These are phyloP conservation scores for Colostygia pectinataria DNA, from an alignment of 2,888 invertebrate genomes.

Conservation along the genomic window DNA sequence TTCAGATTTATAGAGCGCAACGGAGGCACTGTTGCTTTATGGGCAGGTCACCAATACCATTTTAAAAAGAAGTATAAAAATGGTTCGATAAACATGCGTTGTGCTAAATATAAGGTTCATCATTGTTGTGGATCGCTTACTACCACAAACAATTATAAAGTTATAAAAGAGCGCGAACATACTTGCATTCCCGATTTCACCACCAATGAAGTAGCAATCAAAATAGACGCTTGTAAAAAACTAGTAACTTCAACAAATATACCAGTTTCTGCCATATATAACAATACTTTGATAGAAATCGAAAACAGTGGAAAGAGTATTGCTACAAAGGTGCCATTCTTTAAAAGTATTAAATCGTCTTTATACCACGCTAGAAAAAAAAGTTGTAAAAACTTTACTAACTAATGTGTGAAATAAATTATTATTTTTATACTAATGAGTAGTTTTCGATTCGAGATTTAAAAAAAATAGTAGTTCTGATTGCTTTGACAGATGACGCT, in stretches of 20 bases:
- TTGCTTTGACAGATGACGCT: no score
- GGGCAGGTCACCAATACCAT: slow-evolving; percentile 6
- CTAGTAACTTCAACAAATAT: background rate
- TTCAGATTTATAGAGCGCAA: slow-evolving; percentile 1
- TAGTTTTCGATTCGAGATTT: no score
- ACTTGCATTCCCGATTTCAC: slow-evolving; percentile 7
- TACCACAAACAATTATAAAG: background rate
- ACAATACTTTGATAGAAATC: background rate
- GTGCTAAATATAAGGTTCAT: background rate
- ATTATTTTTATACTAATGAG: no score
- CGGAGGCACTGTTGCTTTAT: slow-evolving; percentile 3
- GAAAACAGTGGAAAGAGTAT: background rate
- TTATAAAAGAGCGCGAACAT: slow-evolving; percentile 6
- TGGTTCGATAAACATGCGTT: background rate
- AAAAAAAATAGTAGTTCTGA: no score
- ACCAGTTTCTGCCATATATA: slow-evolving; percentile 4
- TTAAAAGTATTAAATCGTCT: slow-evolving; percentile 4
- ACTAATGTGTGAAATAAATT: no score
- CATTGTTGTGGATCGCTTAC: slow-evolving; percentile 6
- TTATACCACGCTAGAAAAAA: slow-evolving; percentile 2
- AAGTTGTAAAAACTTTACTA: no score
- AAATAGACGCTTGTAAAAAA: slow-evolving; percentile 8
- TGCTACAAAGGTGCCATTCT: background rate
- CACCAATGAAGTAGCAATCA: slow-evolving; percentile 14
- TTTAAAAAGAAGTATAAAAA: slow-evolving; percentile 2